Evolutionary conservation across 2,797 vertebrate species (phyloP), one percentile per base, ranked within the genome.

Genomic region (Rhabdophis nuchalis): DNA sequence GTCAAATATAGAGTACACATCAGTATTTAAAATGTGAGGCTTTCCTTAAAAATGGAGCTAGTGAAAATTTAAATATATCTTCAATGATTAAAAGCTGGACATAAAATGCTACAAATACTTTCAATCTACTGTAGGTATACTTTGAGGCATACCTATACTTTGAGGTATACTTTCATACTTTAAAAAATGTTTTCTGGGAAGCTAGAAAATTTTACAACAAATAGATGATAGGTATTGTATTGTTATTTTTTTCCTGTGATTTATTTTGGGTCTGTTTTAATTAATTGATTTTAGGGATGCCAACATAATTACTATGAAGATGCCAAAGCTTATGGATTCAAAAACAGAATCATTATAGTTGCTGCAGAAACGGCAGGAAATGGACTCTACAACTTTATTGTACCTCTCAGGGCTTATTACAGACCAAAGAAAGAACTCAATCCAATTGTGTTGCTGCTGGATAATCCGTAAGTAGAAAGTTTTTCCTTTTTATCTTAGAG

Each of bases 261-360:
- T 61, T 41, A 20, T 46, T 10, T 12, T 25, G 53, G 23, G 18
- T 25, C 64, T 90, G 5, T 87, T 36, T 77, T 54, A 29, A 86
- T 52, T 87, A 88, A 89, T 89, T 91, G 85, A 29, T 94, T 94
- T 95, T 96, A 99, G 99, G 98, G 99, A 93, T 99, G 99, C 94
- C 98, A 98, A 1, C 99, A 99, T 95, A 99, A 98, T 97, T 99
- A 98, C 96, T 99, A 98, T 89, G 98, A 99, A 96, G 99, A 99
- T 23, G 99, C 99, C 94, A 99, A 99, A 97, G 98, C 99, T 18
- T 99, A 99, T 90, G 98, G 98, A 96, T 99, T 99, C 97, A 99
- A 98, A 98, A 99, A 99, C 97, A 99, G 99, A 97, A 96, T 99
- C 96, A 99, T 99, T 94, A 99, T 99, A 95, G 99, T 99, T 96